Evolutionary conservation across 2,113 vertebrate genomes (phyloP).

Genomic region (Arothron firmamentum): DNA sequence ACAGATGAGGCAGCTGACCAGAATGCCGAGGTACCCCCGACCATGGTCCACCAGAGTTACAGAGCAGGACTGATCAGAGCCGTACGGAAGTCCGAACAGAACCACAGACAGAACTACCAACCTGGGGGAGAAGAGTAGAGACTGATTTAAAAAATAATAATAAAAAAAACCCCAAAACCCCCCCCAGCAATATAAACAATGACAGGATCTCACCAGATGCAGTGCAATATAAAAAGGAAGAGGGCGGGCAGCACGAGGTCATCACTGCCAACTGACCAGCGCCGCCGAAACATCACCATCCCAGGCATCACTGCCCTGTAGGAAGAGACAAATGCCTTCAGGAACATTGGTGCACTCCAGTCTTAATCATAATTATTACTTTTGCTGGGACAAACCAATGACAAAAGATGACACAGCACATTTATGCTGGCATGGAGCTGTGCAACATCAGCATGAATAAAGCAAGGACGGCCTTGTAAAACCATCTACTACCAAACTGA

Average conservation of each 20-base stretch:
- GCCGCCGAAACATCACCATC: slow-evolving; percentile 98
- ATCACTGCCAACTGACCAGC: slow-evolving; percentile 99
- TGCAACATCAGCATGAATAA: neutral
- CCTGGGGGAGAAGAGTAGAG: slow-evolving; percentile 68
- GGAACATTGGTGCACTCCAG: neutral
- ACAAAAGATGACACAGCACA: neutral
- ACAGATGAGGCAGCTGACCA: slow-evolving; percentile 97
- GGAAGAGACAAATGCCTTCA: slow-evolving; percentile 15
- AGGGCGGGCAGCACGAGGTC: slow-evolving; percentile 97
- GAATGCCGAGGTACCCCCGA: slow-evolving; percentile 94
- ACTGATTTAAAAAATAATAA: neutral
- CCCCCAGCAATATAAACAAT: no score
- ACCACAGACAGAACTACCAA: slow-evolving; percentile 97
- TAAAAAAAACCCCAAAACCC: no score
- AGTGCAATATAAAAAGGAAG: slow-evolving; percentile 97
- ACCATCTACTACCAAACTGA: slow-evolving; percentile 12
- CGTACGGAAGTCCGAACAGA: slow-evolving; percentile 93
- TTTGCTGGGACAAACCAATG: neutral
- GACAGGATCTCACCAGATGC: slow-evolving; percentile 83
- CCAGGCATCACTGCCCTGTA: slow-evolving; percentile 87
- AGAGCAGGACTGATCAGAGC: slow-evolving; percentile 89
- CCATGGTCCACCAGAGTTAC: slow-evolving; percentile 96
- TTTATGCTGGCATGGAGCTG: slow-evolving; percentile 6
- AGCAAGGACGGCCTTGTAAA: neutral
- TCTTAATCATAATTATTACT: neutral